Evolutionary conservation across 2,797 vertebrate species (phyloP), one percentile per base, ranked within the genome.

Genomic region (Prunella strophiata): DNA sequence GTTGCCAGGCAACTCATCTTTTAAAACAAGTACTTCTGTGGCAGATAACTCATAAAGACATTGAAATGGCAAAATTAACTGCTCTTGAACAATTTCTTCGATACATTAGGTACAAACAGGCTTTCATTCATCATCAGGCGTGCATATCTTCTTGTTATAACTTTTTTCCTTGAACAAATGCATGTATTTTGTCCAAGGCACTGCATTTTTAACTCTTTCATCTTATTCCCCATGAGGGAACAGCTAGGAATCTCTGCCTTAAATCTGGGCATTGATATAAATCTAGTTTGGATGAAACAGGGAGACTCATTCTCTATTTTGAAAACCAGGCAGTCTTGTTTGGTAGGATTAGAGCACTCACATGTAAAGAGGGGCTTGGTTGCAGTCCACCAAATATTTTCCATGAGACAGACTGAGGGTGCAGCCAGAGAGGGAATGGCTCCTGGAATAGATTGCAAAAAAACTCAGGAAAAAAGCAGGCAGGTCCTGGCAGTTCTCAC

Each of bases 1-100:
- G 97, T 98, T 98, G 97, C 97, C 95, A 96, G 96, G 97, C 97
- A 98, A 98, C 97, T 89, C 95, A 96, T 96, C 95, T 97, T 96
- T 97, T 94, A 97, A 96, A 96, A 84, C 95, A 96, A 97, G 94
- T 97, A 96, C 94, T 96, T 93, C 84, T 96, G 96, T 94, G 82
- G 95, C 96, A 96, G 97, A 98, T 97, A 97, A 97, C 96, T 97
- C 95, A 95, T 71, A 92, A 98, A 97, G 97, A 97, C 94, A 74
- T 88, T 70, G 95, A 95, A 96, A 93, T 95, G 94, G 96, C 89
- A 95, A 96, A 96, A 91, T 75, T 95, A 96, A 95, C 94, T 93
- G 94, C 95, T 96, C 91, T 96, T 96, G 88, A 96, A 97, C 92
- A 95, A 95, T 96, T 97, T 97, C 66, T 95, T 92, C 96, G 88